Evolutionary conservation across 2,797 vertebrate genomes (phyloP), one percentile per base, ranked within the genome.

Genomic region (Nasua narica): DNA sequence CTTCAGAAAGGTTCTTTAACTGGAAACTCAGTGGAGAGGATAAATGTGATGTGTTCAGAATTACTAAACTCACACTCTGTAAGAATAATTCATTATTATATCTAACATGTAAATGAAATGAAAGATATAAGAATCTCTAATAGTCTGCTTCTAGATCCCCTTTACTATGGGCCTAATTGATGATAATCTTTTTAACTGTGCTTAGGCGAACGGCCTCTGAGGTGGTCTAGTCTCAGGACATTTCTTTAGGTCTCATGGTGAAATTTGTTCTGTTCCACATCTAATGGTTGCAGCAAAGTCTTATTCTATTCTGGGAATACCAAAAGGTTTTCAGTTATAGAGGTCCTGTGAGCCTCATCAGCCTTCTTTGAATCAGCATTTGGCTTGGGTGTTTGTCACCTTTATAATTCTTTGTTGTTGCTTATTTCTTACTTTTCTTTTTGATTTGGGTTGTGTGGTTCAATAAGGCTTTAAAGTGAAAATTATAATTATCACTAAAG

Each of bases 171-270:
- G 21, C 8, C 40, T 96, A 15, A 70, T 54, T 96, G 15, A 48
- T 43, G 40, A 40, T 67, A 72, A 29, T 35, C 65, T 43, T 85
- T 70, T 43, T 37, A 29, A 85, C 10, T 85, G 19, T 21, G 74
- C 43, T n/a, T 35, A 52, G 13, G 19, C 32, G 35, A 62, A 9
- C 9, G 19, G 7, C 5, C 7, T 77, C 37, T 5, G 35, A 43
- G 7, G 25, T 9, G 8, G 2, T 32, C 19, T 12, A 37, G 21
- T 14, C 9, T 19, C 1, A 3, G 48, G 27, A 12, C 0, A 40
- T 14, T 40, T 43, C 8, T 82, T 29, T 43, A 12, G 7, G 23
- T 84, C 16, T 37, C 32, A 10, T 9, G 9, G 48, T 82, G n/a
- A 12, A 32, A 0, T 56, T 8, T 18, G 6, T 6, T 14, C 16